Conservation (phyloP, 1,140 invertebrate genomes). For the Drosophila micromelanica region DNA sequence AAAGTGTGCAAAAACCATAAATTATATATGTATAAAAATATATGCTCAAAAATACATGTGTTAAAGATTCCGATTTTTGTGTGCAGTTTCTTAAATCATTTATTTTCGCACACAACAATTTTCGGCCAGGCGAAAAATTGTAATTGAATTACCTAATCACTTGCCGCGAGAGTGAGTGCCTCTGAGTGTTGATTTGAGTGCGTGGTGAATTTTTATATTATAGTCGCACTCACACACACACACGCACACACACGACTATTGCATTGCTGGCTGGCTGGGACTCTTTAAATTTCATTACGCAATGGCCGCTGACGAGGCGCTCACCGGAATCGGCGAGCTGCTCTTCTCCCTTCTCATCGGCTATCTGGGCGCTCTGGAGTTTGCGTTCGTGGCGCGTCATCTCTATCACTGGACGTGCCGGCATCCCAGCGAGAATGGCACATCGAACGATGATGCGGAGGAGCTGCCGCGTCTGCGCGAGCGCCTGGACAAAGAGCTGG, state of each 20-base stretch:
- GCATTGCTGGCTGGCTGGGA: slow-evolving; percentile 42
- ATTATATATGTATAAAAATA: background rate
- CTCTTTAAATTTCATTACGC: slow-evolving; percentile 55
- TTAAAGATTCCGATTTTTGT: too few species aligned
- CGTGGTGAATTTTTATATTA: slow-evolving; percentile 70
- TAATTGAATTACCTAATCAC: slow-evolving; percentile 77
- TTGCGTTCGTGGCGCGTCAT: slow-evolving; percentile 84
- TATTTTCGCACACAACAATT: slow-evolving; percentile 3
- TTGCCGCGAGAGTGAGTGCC: slow-evolving; percentile 48
- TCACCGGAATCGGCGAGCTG: slow-evolving; percentile 83
- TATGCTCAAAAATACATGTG: background rate
- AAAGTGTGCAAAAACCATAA: slow-evolving; percentile 5
- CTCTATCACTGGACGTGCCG: slow-evolving; percentile 70
- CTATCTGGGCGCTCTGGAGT: slow-evolving; percentile 89
- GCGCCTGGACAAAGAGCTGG: slow-evolving; percentile 51
- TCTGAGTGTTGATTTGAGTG: slow-evolving; percentile 38
- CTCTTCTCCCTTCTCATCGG: slow-evolving; percentile 89
- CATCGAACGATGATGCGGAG: slow-evolving; percentile 15
- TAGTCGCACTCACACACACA: slow-evolving; percentile 16
- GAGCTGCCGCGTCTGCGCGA: slow-evolving; percentile 65
- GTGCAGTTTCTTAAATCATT: too few species aligned
- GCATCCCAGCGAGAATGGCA: slow-evolving; percentile 45
- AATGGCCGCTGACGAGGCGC: slow-evolving; percentile 65
- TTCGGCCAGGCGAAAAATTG: slow-evolving; percentile 35
- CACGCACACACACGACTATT: slow-evolving; percentile 32